Evolutionary conservation across 2,113 vertebrate species (phyloP), one percentile per base, ranked within the genome.

Genomic region (Pseudorectes ferrugineus): DNA sequence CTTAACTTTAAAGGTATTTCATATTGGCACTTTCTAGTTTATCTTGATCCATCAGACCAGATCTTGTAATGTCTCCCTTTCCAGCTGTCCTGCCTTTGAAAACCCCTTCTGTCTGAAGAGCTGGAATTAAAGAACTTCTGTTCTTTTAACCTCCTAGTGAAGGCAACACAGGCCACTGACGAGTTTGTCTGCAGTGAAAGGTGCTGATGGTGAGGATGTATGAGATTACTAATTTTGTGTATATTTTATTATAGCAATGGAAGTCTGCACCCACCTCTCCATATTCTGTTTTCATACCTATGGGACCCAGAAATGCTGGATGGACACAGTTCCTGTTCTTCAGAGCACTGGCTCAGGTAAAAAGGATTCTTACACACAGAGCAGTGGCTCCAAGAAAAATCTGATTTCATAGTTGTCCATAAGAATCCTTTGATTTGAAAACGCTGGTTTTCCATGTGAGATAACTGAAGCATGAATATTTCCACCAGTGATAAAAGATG

Each of bases 401-500:
- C 55, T 81, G 43, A 77, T 86, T 95, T 93, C 63, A 73, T 63
- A 82, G 74, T 29, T 88, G 92, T 66, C 87, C 51, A 2, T n/a
- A 63, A 91, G 59, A 74, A 70, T 12, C 68, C 72, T 95, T 88
- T 92, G 82, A 80, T 94, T 95, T 93, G 46, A 70, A 91, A 88
- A 76, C 43, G 75, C 55, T 91, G 18, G 0, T 73, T 91, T 93
- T 82, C 74, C 54, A 13, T 65, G 6, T 33, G 80, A 84, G 77
- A 35, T 83, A 89, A 61, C 38, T 70, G 59, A 63, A 73, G 74
- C 80, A 58, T 88, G 92, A 83, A 54, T 93, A 85, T 85, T 96
- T 89, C 31, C 71, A 76, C 66, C 75, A 29, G 59, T 66, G 67
- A 82, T 77, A 80, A 90, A 85, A 83, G 89, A 92, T 86, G 91